These are phyloP conservation scores for Microdon myrmicae DNA, from an alignment of 2,888 invertebrate species.

Conservation along the genomic window DNA sequence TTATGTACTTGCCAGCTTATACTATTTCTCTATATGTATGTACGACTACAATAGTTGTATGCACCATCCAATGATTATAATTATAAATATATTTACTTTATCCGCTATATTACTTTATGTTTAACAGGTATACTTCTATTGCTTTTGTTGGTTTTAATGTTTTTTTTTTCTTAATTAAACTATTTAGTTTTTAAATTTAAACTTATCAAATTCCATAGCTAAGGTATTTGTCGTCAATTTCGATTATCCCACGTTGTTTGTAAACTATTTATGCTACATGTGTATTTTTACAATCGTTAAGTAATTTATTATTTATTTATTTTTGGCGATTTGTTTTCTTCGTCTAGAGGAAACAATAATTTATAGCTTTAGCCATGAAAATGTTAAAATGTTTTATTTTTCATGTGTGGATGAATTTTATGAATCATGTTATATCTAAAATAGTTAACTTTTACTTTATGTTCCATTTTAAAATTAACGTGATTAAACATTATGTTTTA, in stretches of 20 bases:
- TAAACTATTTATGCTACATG: too few species aligned
- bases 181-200: too few species aligned
- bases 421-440: conserved; percentile 35
- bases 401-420: too few species aligned
- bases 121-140: conserved; percentile 37
- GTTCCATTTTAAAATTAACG: too few species aligned
- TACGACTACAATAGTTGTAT: conserved; percentile 44
- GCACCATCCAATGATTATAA: conserved; percentile 42
- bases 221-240: conserved; percentile 45
- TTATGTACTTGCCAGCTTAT: conserved; percentile 8
- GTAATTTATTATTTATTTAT: conserved; percentile 28
- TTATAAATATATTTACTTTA: conserved; percentile 25
- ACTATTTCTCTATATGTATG: conserved; percentile 29
- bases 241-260: conserved; percentile 46
- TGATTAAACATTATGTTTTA: too few species aligned
- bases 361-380: conserved; percentile 30
- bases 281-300: conserved; percentile 31
- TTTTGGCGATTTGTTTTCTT: too few species aligned
- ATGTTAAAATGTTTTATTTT: too few species aligned
- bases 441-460: conserved; percentile 51
- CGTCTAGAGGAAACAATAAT: conserved; percentile 33
- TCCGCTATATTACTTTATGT: conserved; percentile 37
- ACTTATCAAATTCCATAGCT: conserved; percentile 48
- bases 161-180: conserved; percentile 27
- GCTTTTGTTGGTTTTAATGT: conserved; percentile 10